Conservation (phyloP, 2,888 invertebrate species). For the Euphydryas editha region DNA sequence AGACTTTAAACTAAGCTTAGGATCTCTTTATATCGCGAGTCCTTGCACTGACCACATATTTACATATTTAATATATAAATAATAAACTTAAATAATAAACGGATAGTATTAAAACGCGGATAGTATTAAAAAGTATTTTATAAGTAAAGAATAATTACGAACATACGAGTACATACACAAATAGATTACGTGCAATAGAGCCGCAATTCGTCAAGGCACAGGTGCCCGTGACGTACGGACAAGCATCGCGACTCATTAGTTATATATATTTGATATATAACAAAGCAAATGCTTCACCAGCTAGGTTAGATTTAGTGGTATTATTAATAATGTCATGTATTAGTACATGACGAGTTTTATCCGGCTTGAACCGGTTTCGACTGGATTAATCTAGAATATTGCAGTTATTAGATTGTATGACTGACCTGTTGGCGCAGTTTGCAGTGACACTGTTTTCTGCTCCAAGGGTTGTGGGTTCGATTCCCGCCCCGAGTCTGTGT, state of each 20-base stretch:
- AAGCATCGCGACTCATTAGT: slow-evolving; percentile 5
- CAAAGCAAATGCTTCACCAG: background rate
- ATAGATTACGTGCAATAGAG: background rate
- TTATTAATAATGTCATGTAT: slow-evolving; percentile 1
- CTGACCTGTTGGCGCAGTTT: too few relatives aligned
- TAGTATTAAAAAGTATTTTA: too few relatives aligned
- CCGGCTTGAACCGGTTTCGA: background rate
- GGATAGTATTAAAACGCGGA: too few relatives aligned
- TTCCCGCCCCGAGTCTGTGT: too few relatives aligned
- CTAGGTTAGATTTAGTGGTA: slow-evolving; percentile 9
- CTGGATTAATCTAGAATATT: background rate
- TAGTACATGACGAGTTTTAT: background rate
- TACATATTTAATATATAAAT: too few relatives aligned
- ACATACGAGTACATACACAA: background rate
- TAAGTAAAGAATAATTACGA: background rate
- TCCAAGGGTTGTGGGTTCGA: too few relatives aligned
- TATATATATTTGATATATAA: slow-evolving; percentile 7
- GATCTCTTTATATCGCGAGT: too few relatives aligned
- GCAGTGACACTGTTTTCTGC: too few relatives aligned
- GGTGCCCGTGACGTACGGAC: slow-evolving; percentile 12
- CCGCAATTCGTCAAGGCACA: slow-evolving; percentile 9
- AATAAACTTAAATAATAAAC: too few relatives aligned
- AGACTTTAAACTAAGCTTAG: too few relatives aligned
- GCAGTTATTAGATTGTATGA: background rate
- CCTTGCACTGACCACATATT: too few relatives aligned